Percentiles rank a stretch among this genome's conserved stretches.
Conservation (phyloP, 2,888 invertebrate genomes). For the Serripes groenlandicus region DNA sequence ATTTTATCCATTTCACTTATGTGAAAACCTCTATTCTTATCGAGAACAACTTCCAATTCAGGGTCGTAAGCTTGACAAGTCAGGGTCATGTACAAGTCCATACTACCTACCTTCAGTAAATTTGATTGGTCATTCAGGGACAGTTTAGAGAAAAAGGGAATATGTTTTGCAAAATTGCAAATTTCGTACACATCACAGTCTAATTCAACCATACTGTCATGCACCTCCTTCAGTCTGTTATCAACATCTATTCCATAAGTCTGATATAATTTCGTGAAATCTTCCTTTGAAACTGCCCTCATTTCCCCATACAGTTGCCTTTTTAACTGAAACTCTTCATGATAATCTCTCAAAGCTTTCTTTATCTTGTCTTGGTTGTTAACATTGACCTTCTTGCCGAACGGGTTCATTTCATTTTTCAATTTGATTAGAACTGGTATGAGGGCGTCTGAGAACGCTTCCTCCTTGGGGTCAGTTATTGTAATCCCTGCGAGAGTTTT, state of each 20-base stretch:
- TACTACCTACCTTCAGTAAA: slow-evolving; percentile 45
- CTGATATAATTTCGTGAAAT: slow-evolving; percentile 41
- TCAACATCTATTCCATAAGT: slow-evolving; percentile 61
- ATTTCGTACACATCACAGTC: slow-evolving; percentile 41
- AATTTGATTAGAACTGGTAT: slow-evolving; percentile 38
- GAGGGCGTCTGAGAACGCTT: slow-evolving; percentile 7
- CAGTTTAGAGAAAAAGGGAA: slow-evolving; percentile 57
- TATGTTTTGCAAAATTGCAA: slow-evolving; percentile 56
- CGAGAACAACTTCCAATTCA: slow-evolving; percentile 16
- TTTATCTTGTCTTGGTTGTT: slow-evolving; percentile 32
- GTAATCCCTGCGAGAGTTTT: background rate
- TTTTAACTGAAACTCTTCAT: slow-evolving; percentile 44
- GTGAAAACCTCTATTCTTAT: slow-evolving; percentile 34
- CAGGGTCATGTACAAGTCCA: slow-evolving; percentile 50
- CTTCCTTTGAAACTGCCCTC: slow-evolving; percentile 54
- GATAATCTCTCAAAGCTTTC: slow-evolving; percentile 30
- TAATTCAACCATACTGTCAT: slow-evolving; percentile 25
- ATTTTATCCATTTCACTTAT: slow-evolving; percentile 49
- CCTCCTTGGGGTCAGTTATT: background rate
- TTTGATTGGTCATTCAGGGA: slow-evolving; percentile 52
- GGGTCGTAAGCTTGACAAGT: slow-evolving; percentile 27
- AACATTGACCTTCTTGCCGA: slow-evolving; percentile 41
- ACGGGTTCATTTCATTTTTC: slow-evolving; percentile 49
- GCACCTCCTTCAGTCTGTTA: slow-evolving; percentile 46
- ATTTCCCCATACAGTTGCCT: slow-evolving; percentile 45